Evolutionary conservation across 2,113 vertebrate species (phyloP), one percentile per base, ranked within the genome.

Genomic region (Rhineura floridana): DNA sequence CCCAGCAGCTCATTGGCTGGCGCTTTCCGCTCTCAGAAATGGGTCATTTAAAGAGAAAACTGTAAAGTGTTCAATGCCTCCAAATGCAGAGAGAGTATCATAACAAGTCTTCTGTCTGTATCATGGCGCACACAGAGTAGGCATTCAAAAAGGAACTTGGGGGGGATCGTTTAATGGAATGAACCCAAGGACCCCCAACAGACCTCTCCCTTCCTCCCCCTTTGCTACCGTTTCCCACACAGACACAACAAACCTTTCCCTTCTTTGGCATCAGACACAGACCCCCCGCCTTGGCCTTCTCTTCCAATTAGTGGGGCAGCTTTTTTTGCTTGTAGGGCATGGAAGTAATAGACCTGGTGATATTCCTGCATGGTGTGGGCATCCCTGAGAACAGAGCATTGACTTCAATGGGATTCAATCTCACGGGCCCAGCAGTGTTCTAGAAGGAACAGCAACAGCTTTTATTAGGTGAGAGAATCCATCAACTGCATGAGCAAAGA

Each of bases 41-140:
- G 96, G 96, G 96, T 95, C 96, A 96, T 96, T 96, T 96, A 88
- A 96, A 95, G 95, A 96, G 96, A 96, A 97, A 96, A 96, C 95
- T 95, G 95, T 93, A 90, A 96, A 96, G 94, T 95, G 94, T 96
- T 96, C 95, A 95, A 67, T 92, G 94, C 84, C 94, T 95, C 95
- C 87, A 90, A 94, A 94, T 86, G 93, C 93, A 77, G 84, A 89
- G 96, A 79, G 95, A 93, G 91, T 96, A 94, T 96, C 93, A 94
- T 96, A 96, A 96, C 94, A 96, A 93, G 94, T 91, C 79, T 95
- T 84, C 91, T 5, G 93, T 96, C 95, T 96, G 94, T 23, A 0
- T 52, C 23, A 10, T 19, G 3, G 93, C 95, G 30, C 93, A 96
- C 94, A 96, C 95, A 95, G 94, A 95, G 91, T 73, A 81, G 0